Evolutionary conservation across 2,797 vertebrate species (phyloP), one percentile per base, ranked within the genome.

Genomic region (Acrossocheilus wenchowensis): DNA sequence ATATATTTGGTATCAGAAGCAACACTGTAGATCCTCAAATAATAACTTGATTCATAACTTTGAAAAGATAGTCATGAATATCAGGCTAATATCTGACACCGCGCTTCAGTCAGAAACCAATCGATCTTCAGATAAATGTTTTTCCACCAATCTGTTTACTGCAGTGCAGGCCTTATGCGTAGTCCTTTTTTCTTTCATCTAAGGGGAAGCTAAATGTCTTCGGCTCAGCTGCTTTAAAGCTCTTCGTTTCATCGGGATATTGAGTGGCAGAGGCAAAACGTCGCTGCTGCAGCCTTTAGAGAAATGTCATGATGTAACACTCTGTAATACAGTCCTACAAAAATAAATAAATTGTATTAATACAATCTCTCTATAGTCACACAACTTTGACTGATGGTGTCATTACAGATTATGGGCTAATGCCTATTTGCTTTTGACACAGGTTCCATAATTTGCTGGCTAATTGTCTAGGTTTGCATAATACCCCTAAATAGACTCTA

Each of bases 161-260:
- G 34, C 78, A 79, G 23, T 30, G 57, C 39, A 41, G 39, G 14
- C 7, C 36, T 64, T 34, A 34, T 52, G 9, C 23, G 39, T 36
- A 34, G 17, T 64, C n/a, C 26, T 6, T 23, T 66, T 62, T 73
- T 62, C 71, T 75, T 60, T 87, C 43, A 1, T 0, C 30, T 87
- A 77, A 15, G 23, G 77, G 17, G 41, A 39, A 50, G 90, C 92
- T 93, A 90, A 93, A 87, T 84, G 86, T 80, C 71, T 79, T 73
- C 88, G 88, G 90, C 89, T 87, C 88, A 90, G 90, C 89, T 90
- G 87, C 66, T 87, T 1, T 43, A 91, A 91, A 92, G 92, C 92
- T 92, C 86, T 84, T 90, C 89, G 90, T 90, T 86, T 74, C 84
- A 90, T 89, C 82, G 87, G 84, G 85, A 90, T 91, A 26, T 72